Base-by-base conservation (phyloP, 1,140 invertebrate genomes). In the Scylla paramamosain region DNA sequence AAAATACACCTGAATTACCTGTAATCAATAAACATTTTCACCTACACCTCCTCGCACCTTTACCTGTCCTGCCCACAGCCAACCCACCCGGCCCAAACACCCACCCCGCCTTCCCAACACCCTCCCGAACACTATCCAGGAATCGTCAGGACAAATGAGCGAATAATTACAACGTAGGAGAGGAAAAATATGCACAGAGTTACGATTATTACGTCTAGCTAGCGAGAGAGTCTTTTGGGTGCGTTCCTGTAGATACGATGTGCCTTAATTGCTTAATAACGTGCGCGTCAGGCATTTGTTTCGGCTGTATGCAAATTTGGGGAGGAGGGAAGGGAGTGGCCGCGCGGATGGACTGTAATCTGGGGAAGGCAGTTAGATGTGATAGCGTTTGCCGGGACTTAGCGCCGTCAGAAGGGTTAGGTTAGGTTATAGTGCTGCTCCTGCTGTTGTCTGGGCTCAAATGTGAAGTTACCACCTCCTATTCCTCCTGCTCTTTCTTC, bases 221-320 rank as follows among this genome's bases (percentile, higher is more conserved):
- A 1, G 2, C 16, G 52, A 20, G 52, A 1, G 52, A 59, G 10
- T 59, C 3, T 59, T 59, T 59, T 59, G 16, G 12, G 16, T 59
- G 52, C 10, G 52, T 59, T 59, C 16, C 52, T 1, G 67, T n/a
- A n/a, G 20, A 77, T 77, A 77, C 3, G 16, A n/a, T 77, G 25
- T n/a, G 6, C n/a, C n/a, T 77, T 77, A 77, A 77, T 77, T n/a
- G 67, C 67, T 77, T 77, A 77, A 77, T 77, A 77, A 77, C 67
- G 67, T 77, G n/a, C 20, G 67, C 25, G 20, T 77, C 25, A n/a
- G 67, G 20, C n/a, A 77, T 77, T 77, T 77, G 25, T 77, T n/a
- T 77, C 20, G 20, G 0, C 8, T n/a, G 67, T n/a, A 77, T 77
- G 67, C 67, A 77, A 77, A 77, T 77, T 77, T n/a, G 25, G 67